These are phyloP conservation scores for Athalia rosae DNA, from an alignment of 2,888 invertebrate species.

Conservation along the genomic window DNA sequence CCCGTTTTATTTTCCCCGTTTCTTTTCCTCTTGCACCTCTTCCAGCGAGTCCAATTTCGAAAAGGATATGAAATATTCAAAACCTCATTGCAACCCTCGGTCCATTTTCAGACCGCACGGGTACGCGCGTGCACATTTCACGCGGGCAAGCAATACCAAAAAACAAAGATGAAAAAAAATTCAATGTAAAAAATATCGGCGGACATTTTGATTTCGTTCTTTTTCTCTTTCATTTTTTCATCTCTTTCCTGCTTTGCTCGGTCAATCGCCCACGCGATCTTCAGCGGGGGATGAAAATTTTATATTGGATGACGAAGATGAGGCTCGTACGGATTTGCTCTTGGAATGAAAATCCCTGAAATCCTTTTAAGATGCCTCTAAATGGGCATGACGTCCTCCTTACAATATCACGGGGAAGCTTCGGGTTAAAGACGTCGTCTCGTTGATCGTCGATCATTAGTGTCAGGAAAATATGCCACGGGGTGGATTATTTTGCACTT, in stretches of 20 bases:
- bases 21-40: slow-evolving; percentile 27
- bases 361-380: too few species aligned
- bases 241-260: too few species aligned
- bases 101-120: background rate
- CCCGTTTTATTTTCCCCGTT: background rate
- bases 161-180: background rate
- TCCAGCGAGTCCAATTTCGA: slow-evolving; percentile 28
- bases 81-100: slow-evolving; percentile 43
- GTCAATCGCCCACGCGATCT: too few species aligned
- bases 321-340: too few species aligned
- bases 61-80: slow-evolving; percentile 34
- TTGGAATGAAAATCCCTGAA: too few species aligned
- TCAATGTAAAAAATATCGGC: background rate
- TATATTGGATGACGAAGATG: too few species aligned
- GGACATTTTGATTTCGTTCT: too few species aligned
- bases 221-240: too few species aligned
- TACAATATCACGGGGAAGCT: slow-evolving; percentile 2
- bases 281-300: too few species aligned
- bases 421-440: slow-evolving; percentile 1
- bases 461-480: slow-evolving; percentile 2
- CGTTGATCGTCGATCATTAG: slow-evolving; percentile 26
- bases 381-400: background rate
- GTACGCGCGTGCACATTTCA: background rate
- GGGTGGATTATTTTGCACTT: background rate
- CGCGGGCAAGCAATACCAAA: background rate